Evolutionary conservation across 2,888 invertebrate genomes (phyloP).

Genomic region (Melanostoma mellinum): DNA sequence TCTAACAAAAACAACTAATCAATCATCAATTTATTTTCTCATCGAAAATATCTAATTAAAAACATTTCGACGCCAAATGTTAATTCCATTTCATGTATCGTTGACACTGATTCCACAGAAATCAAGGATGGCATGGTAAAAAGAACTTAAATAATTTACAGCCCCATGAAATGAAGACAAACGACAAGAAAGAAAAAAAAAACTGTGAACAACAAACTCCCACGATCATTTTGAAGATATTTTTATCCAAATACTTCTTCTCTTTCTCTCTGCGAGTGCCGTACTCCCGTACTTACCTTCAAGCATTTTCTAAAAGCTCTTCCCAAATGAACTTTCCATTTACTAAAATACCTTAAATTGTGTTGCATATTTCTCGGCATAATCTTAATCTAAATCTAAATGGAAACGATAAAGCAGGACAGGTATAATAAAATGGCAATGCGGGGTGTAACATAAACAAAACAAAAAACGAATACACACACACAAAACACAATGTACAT

Average conservation of each 20-base stretch:
- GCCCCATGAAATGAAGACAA: constrained; percentile 6
- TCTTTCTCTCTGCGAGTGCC: neutral
- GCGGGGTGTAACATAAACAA: constrained; percentile 8
- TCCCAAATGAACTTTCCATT: neutral
- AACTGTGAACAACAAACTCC: constrained; percentile 8
- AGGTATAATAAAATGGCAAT: constrained; percentile 4
- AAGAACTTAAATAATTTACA: constrained; percentile 44
- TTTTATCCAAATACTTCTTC: constrained; percentile 1
- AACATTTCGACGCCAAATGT: constrained; percentile 49
- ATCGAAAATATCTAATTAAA: constrained; percentile 37
- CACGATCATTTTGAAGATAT: constrained; percentile 1
- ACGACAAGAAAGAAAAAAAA: neutral
- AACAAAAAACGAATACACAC: constrained; percentile 12
- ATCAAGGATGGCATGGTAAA: constrained; percentile 33
- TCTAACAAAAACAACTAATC: constrained; percentile 25
- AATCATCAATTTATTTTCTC: constrained; percentile 40
- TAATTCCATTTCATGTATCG: constrained; percentile 18
- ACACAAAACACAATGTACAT: constrained; percentile 53
- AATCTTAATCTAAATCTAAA: neutral
- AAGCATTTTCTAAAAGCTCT: constrained; percentile 6
- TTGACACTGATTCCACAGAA: constrained; percentile 55
- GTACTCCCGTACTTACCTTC: neutral
- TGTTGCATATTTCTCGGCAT: constrained; percentile 65
- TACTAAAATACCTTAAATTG: neutral
- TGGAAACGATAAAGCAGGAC: constrained; percentile 15